Percentiles rank a stretch among this genome's conserved stretches.
Evolutionary conservation across 37 sponge, comb jelly and placozoan species (phyloP).

Genomic region (Chondrilla cf. caribensis): DNA sequence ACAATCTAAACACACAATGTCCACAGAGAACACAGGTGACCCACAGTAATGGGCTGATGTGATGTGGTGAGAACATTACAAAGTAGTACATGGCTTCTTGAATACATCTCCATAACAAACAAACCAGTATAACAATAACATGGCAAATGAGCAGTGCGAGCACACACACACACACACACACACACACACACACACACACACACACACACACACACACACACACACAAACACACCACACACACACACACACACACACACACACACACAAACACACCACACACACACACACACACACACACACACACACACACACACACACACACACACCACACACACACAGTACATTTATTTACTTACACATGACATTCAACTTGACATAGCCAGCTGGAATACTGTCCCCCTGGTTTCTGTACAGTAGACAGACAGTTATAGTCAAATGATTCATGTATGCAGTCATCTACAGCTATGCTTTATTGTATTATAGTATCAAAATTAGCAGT

Average conservation of each 20-base stretch:
- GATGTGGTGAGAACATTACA: neutral
- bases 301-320: neutral
- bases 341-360: slow-evolving; percentile 36
- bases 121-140: too few relatives aligned
- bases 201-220: too few relatives aligned
- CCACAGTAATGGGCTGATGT: neutral
- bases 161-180: neutral
- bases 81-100: neutral
- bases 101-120: too few relatives aligned
- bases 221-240: too few relatives aligned
- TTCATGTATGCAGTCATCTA: too few relatives aligned
- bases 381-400: slow-evolving; percentile 76
- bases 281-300: neutral
- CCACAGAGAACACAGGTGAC: neutral
- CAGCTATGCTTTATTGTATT: too few relatives aligned
- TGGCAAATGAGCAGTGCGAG: slow-evolving; percentile 4
- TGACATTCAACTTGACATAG: slow-evolving; percentile 60
- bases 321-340: too few relatives aligned
- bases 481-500: too few relatives aligned
- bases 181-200: too few relatives aligned
- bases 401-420: slow-evolving; percentile 32
- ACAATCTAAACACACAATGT: slow-evolving; percentile 54
- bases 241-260: too few relatives aligned
- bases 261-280: neutral
- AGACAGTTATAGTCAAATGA: too few relatives aligned